These are phyloP conservation scores for Plebejus argus DNA, from an alignment of 2,888 invertebrate genomes.

Conservation along the genomic window DNA sequence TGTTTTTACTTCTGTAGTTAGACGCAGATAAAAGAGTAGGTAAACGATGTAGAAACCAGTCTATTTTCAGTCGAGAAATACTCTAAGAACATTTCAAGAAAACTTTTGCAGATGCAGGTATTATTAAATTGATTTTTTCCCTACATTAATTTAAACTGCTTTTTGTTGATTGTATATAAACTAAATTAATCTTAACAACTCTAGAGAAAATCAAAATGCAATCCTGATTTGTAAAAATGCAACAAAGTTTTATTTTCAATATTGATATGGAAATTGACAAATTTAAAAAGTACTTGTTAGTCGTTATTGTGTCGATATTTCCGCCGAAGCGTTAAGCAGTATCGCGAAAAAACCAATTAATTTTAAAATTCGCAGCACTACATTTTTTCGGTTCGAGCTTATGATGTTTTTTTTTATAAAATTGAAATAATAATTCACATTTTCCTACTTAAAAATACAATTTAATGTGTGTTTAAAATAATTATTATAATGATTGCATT, in stretches of 20 bases:
- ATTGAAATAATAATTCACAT: background rate
- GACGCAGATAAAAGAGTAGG: background rate
- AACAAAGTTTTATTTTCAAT: background rate
- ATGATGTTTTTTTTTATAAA: background rate
- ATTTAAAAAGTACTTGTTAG: background rate
- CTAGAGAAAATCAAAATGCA: background rate
- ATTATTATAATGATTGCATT: too few species aligned
- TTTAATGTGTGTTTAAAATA: background rate
- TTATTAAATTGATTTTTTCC: background rate
- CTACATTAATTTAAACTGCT: background rate
- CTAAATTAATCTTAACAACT: too few species aligned
- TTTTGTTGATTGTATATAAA: background rate
- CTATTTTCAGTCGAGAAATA: background rate
- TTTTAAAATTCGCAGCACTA: slow-evolving; percentile 14
- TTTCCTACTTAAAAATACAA: background rate
- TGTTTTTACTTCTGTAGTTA: background rate
- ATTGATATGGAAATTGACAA: background rate
- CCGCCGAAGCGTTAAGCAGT: slow-evolving; percentile 9
- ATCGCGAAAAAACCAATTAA: slow-evolving; percentile 20
- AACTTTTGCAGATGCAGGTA: background rate
- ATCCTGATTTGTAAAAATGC: background rate
- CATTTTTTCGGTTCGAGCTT: background rate
- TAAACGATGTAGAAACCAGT: background rate
- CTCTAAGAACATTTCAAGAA: background rate
- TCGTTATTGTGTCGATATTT: slow-evolving; percentile 12